Conservation (phyloP, 35 echinoderm and acorn worm species). For the Anneissia japonica region DNA sequence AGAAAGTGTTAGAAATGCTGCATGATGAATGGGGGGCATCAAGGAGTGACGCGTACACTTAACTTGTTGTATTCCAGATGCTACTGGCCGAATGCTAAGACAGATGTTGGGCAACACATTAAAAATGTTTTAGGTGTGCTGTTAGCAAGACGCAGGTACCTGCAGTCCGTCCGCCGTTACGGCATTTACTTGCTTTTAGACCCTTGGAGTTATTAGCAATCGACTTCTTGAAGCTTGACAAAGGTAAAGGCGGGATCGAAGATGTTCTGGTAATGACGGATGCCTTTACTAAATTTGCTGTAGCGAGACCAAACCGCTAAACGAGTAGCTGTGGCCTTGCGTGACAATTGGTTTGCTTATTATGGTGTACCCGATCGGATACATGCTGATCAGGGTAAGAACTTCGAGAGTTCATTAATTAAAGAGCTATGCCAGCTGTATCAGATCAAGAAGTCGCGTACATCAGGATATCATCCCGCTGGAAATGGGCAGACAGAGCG, state of each 20-base stretch:
- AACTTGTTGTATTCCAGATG: not conserved
- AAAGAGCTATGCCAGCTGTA: slow-evolving; percentile 3
- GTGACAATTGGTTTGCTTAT: not conserved
- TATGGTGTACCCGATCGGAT: not conserved
- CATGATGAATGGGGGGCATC: slow-evolving; percentile 47
- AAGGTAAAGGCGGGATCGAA: not conserved
- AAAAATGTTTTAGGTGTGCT: slow-evolving; percentile 5
- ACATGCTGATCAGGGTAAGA: not conserved
- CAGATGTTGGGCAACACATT: not conserved
- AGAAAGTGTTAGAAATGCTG: not conserved
- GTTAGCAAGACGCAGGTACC: slow-evolving; percentile 8
- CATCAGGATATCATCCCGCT: slow-evolving; percentile 29
- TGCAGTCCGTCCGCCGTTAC: not conserved
- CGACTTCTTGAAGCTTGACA: not conserved
- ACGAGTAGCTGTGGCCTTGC: not conserved
- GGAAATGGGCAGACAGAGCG: slow-evolving; percentile 34
- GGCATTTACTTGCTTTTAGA: slow-evolving; percentile 13
- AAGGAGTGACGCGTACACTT: slow-evolving; percentile 6
- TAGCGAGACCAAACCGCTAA: not conserved
- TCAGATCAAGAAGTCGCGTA: not conserved
- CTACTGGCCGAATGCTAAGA: slow-evolving; percentile 19
- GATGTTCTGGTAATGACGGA: not conserved
- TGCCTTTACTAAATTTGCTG: not conserved
- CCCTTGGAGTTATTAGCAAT: slow-evolving; percentile 9
- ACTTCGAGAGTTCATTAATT: no score